These are phyloP conservation scores for Muntiacus reevesi DNA, from an alignment of 2,113 vertebrate species.

Conservation along the genomic window DNA sequence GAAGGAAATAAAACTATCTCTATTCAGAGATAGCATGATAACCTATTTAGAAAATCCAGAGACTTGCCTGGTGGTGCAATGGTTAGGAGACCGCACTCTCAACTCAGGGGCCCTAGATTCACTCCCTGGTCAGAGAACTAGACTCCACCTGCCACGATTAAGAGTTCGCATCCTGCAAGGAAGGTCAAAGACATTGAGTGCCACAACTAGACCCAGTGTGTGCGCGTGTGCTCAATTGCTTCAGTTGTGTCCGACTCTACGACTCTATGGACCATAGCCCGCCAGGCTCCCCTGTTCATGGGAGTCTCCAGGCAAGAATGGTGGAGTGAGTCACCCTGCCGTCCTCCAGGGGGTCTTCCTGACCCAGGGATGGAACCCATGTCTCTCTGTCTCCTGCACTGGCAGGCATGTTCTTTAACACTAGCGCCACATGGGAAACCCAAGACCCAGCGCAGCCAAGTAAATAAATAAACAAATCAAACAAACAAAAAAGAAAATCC, in stretches of 20 bases:
- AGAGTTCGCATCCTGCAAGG: neutral
- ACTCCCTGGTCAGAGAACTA: neutral
- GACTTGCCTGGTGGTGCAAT: neutral
- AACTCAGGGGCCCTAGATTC: neutral
- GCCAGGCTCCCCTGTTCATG: neutral
- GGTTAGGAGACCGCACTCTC: neutral
- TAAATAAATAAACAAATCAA: neutral
- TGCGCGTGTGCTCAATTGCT: neutral
- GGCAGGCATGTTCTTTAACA: neutral
- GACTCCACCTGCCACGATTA: accelerated
- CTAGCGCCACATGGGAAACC: neutral
- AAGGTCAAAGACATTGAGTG: neutral
- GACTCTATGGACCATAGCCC: accelerated
- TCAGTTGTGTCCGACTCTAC: accelerated
- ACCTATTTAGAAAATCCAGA: neutral
- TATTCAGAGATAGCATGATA: accelerated
- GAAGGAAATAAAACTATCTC: accelerated
- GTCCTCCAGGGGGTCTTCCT: neutral
- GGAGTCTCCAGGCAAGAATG: neutral
- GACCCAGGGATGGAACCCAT: neutral
- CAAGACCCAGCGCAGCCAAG: neutral
- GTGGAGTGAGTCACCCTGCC: accelerated
- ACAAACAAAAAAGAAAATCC: neutral
- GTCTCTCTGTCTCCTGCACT: neutral
- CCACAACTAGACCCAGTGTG: neutral